Conservation (phyloP, 2,797 vertebrate genomes). For the Gallinago stenura region DNA sequence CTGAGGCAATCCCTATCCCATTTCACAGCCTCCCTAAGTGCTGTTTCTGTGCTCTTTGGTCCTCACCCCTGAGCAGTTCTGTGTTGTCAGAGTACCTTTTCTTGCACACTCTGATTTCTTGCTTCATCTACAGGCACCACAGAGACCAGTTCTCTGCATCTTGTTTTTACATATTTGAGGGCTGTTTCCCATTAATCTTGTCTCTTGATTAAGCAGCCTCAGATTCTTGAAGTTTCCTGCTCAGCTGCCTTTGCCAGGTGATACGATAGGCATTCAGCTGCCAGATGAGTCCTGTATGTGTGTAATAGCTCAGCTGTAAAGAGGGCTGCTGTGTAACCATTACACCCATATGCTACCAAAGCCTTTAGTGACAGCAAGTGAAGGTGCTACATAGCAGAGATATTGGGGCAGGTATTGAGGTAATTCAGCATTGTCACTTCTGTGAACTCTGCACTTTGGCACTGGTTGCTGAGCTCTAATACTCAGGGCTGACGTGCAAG, state of each 20-base stretch:
- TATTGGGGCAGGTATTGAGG: not conserved
- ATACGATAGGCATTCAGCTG: not conserved
- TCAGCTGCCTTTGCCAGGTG: constrained; percentile 17
- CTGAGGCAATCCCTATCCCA: fast-evolving
- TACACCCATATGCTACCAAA: not conserved
- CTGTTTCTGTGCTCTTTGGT: not conserved
- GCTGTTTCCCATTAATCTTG: not conserved
- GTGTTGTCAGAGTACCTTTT: fast-evolving
- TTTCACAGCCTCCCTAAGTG: not conserved
- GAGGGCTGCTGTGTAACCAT: not conserved
- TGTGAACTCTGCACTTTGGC: not conserved
- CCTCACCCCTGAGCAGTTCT: not conserved
- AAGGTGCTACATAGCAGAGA: not conserved
- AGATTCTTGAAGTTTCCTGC: constrained; percentile 16
- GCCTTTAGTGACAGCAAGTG: not conserved
- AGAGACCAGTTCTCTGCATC: not conserved
- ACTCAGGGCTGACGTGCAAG: not conserved
- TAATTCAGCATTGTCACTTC: not conserved
- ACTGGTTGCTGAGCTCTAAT: not conserved
- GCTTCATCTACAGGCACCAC: not conserved
- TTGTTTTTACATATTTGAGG: not conserved
- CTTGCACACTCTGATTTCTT: fast-evolving
- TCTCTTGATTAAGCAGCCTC: constrained; percentile 7
- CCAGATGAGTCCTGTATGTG: not conserved
- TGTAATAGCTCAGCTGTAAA: not conserved